Evolutionary conservation across 2,797 vertebrate species (phyloP).

Genomic region (Pachyuromys duprasi): DNA sequence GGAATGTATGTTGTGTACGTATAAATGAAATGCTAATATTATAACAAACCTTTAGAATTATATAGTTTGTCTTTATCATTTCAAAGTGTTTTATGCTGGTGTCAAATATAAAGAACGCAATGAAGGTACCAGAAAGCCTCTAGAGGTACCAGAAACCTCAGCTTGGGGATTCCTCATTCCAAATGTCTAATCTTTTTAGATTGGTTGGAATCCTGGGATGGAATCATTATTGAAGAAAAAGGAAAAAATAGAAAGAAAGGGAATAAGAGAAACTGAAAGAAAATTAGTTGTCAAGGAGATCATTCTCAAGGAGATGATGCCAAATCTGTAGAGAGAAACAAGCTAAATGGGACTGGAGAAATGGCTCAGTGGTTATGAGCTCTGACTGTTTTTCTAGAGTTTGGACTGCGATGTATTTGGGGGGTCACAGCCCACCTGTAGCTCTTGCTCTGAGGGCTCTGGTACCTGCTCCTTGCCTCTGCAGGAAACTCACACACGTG

Average conservation of each 20-base stretch:
- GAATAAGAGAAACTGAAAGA: constrained; percentile 17
- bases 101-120: constrained; percentile 42
- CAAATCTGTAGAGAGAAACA: background rate
- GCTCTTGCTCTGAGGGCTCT: background rate
- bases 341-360: background rate
- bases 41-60: constrained; percentile 8
- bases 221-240: constrained; percentile 25
- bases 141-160: constrained; percentile 5
- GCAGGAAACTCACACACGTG: background rate
- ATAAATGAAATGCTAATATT: constrained; percentile 18
- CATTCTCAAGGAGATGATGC: background rate
- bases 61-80: background rate
- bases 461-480: background rate
- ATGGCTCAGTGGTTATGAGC: background rate
- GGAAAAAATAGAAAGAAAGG: constrained; percentile 26
- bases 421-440: background rate
- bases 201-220: background rate
- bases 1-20: background rate
- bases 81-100: constrained; percentile 14
- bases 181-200: constrained; percentile 17
- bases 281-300: background rate
- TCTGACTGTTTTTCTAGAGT: background rate
- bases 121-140: constrained; percentile 15
- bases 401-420: background rate
- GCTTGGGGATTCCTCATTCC: constrained; percentile 42